phyloP scores from a whole-genome alignment of 2,888 invertebrate species.

The Pollenia griseotomentosa region DNA sequence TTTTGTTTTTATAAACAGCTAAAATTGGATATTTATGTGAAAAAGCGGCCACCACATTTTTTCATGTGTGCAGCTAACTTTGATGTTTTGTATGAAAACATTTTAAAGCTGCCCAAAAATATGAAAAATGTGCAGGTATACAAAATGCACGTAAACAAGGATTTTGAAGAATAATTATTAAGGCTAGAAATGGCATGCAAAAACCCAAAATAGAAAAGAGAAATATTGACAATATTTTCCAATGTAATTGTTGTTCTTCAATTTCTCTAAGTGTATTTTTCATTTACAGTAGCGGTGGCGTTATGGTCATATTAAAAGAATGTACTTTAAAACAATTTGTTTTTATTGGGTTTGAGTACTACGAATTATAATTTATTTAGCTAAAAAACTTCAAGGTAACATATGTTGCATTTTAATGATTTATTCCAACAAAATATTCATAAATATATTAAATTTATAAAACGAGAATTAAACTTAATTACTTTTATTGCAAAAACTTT shows the following conservation, averaged over 20 bases:
- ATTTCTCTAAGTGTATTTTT: conserved; percentile 37
- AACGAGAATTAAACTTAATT: neutral
- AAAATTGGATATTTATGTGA: no score
- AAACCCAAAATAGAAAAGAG: no score
- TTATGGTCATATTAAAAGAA: neutral
- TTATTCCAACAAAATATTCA: conserved; percentile 43
- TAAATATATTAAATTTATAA: conserved; percentile 15
- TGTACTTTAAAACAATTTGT: neutral
- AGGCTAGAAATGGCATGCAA: no score
- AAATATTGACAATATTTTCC: no score
- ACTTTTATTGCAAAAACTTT: neutral
- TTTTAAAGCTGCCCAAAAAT: no score
- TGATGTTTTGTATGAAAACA: no score
- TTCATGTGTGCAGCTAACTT: no score
- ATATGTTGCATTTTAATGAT: conserved; percentile 58
- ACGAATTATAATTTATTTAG: conserved; percentile 42
- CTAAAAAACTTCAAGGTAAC: conserved; percentile 58
- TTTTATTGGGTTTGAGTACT: conserved; percentile 21
- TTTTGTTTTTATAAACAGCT: no score
- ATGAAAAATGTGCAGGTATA: no score
- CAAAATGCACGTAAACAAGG: no score
- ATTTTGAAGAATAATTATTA: no score
- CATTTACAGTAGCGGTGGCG: neutral
- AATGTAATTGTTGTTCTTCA: neutral
- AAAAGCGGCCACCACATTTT: no score